Base-by-base conservation (phyloP, 2,113 vertebrate genomes). In the Cairina moschata region DNA sequence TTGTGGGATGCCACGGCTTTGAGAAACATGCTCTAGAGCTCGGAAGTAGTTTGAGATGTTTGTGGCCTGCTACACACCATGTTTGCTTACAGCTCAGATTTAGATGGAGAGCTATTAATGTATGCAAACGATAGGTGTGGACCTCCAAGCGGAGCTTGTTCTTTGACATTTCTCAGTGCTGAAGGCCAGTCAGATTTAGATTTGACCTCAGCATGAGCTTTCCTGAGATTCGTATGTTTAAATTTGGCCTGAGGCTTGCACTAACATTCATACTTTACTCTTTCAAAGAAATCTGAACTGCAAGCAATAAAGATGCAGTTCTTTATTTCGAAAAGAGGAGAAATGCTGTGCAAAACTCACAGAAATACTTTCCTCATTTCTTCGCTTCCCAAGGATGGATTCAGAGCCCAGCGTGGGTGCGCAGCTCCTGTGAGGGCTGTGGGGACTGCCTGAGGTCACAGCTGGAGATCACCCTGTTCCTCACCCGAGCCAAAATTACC, bases 41-140 rank as follows among this genome's bases (percentile, higher is more conserved):
- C 0, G 0, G 44, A 42, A 54, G 13, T 23, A 28, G 13, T 68
- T 44, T 0, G 44, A 83, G 40, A 9, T 67, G 21, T 36, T 69
- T 7, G 1, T 16, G 50, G n/a, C 42, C 31, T 28, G 12, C 46
- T 85, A 11, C 20, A 17, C 38, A 75, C 3, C 23, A 13, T 0
- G 1, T 13, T 73, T 54, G 40, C 20, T 83, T 80, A 22, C 13
- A 73, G 40, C 56, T 71, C 50, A 23, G 58, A 28, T 76, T 77
- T 55, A 85, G 44, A 17, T 34, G 31, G 9, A 76, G 77, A 13
- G 31, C 63, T 67, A 48, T 17, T 36, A 55, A 38, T 46, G 59
- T 13, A 21, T 68, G 71, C 26, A 79, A 28, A 25, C 36, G 34
- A 18, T 69, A 71, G 62, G 22, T 73, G 34, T 65, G 28, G 42